Base-by-base conservation (phyloP, 1,140 invertebrate species). In the Orussus abietinus region DNA sequence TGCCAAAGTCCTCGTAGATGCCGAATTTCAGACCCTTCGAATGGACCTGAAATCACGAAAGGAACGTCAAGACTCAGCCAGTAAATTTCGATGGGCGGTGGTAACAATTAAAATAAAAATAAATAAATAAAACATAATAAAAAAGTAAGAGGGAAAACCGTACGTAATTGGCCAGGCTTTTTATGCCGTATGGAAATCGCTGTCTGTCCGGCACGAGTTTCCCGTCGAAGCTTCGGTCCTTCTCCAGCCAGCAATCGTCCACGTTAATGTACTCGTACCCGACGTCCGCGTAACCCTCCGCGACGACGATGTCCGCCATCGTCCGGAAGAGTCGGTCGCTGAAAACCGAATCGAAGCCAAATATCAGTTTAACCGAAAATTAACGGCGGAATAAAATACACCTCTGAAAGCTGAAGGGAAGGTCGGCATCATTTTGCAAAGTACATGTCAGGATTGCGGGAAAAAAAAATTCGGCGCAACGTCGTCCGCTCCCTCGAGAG, bases 1-100 rank as follows among this genome's bases (percentile, higher is more conserved):
- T 93, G 2, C 96, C 96, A 74, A 88, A 96, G 66, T 98, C 94
- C 69, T 96, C 92, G 65, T 98, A 98, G 45, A 98, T 96, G 12
- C 95, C 96, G 62, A 98, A 92, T 69, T 96, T 97, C 2, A 98
- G 72, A 30, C 91, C 92, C 74, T 88, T 90, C 5, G 82, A 80
- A 75, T 98, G 95, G 51, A 98, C 79, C 93, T 96, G 68, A 71
- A 37, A 25, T 17, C 21, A 25, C 15, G 26, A 26, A 4, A 20
- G 25, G 4, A 4, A 36, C 36, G 18, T 5, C 2, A 2, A 17
- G 35, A n/a, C 22, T n/a, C n/a, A n/a, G 18, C 1, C 4, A 11
- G 2, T 21, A 34, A 22, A 12, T n/a, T 29, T 9, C 11, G 25
- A 15, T 3, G 2, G 15, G 14, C 4, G 41, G 4, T 22, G 12